Base-by-base conservation (phyloP, 2,888 invertebrate species). In the Sinohyriopsis cumingii region DNA sequence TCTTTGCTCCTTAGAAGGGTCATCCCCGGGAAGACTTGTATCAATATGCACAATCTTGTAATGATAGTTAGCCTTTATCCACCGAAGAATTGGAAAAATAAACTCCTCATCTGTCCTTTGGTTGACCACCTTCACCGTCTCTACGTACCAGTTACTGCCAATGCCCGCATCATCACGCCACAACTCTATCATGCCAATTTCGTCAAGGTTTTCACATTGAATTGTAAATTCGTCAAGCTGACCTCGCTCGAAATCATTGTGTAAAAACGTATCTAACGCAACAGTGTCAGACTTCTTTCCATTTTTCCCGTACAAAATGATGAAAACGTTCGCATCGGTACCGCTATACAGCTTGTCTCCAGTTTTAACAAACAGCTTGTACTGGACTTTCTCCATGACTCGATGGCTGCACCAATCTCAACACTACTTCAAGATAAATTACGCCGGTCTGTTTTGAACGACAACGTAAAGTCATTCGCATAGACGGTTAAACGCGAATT, bases 311-410 rank as follows among this genome's bases (percentile, higher is more conserved):
- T 87, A 82, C 3, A 91, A 74, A 5, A 84, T 78, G 2, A 90
- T 76, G 68, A 79, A 83, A 4, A 91, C 86, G 61, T 88, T 88
- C 54, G 90, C 90, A 69, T 91, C 90, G 0, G 89, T 89, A 0
- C 88, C 89, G 0, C 90, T 85, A 7, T 85, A 84, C 62, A 85
- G 83, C 28, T 87, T 83, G 78, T 91, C 91, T 2, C 91, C 91
- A 0, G 91, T 91, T 53, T 86, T 86, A 12, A 91, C 90, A 67
- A 89, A 87, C 22, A 91, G 80, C 67, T 74, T 71, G 62, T 72
- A 80, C n/a, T 45, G 12, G 45, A 45, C 45, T 45, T 45, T 45
- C 45, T 45, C 45, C 45, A 45, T 45, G 15, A 45, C 45, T 45
- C 45, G 15, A 45, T 3, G 45, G 15, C 45, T 15, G 45, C 15